Evolutionary conservation across 2,888 invertebrate species (phyloP).

Genomic region (Meiosimyza decipiens): DNA sequence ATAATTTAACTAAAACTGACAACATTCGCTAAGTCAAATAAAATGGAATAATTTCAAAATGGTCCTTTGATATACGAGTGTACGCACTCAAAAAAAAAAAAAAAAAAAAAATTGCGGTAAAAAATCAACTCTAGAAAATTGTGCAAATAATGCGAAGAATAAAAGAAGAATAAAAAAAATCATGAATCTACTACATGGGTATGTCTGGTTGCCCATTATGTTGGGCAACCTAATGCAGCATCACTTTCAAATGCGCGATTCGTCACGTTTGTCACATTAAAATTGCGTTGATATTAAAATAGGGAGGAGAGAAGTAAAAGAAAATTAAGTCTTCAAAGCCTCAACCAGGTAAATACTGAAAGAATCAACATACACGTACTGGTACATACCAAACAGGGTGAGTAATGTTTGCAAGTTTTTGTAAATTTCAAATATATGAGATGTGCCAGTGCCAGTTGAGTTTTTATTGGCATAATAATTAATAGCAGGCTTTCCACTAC

Average conservation of each 20-base stretch:
- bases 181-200: neutral
- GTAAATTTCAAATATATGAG: too few species aligned
- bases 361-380: too few species aligned
- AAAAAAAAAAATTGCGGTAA: neutral
- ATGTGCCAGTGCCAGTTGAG: too few species aligned
- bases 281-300: too few species aligned
- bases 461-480: too few species aligned
- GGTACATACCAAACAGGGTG: too few species aligned
- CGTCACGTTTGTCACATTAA: constrained; percentile 35
- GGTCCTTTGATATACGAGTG: neutral
- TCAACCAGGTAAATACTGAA: constrained; percentile 19
- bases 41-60: constrained; percentile 21
- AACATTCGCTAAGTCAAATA: constrained; percentile 23
- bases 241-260: constrained; percentile 28
- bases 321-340: constrained; percentile 25
- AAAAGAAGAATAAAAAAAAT: neutral
- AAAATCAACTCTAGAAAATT: constrained; percentile 1
- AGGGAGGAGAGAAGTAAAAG: neutral
- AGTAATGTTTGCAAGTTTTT: too few species aligned
- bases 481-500: too few species aligned
- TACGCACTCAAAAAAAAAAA: neutral
- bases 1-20: constrained; percentile 15
- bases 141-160: neutral
- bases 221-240: constrained; percentile 19
- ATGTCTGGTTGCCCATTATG: neutral